Evolutionary conservation across 2,888 invertebrate species (phyloP).

Genomic region (Yponomeuta cagnagella): DNA sequence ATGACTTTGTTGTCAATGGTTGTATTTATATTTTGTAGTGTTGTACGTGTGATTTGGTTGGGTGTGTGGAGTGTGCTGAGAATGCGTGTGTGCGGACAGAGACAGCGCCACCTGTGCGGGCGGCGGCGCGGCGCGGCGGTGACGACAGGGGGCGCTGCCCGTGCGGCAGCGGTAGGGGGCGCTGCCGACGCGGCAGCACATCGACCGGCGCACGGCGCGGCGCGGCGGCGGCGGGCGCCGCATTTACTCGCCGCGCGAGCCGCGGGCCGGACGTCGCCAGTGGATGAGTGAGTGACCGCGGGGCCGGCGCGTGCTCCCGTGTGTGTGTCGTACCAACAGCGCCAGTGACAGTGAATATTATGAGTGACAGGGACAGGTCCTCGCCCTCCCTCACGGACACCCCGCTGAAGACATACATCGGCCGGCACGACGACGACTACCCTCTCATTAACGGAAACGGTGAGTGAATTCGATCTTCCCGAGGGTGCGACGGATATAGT

Average conservation of each 20-base stretch:
- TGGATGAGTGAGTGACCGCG: constrained; percentile 55
- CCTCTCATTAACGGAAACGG: constrained; percentile 86
- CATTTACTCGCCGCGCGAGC: constrained; percentile 72
- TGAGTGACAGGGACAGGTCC: constrained; percentile 93
- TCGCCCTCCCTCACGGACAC: constrained; percentile 92
- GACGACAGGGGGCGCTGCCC: neutral
- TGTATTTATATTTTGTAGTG: too few species aligned
- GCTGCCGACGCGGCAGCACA: constrained; percentile 17
- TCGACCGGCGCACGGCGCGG: constrained; percentile 28
- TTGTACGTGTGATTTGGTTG: too few species aligned
- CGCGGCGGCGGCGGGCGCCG: constrained; percentile 24
- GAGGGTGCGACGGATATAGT: constrained; percentile 17
- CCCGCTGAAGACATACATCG: constrained; percentile 90
- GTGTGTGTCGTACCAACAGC: constrained; percentile 48
- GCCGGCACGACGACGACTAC: constrained; percentile 88
- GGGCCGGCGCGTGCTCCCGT: constrained; percentile 63
- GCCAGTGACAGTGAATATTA: constrained; percentile 78
- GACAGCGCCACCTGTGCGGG: neutral
- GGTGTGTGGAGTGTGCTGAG: too few species aligned
- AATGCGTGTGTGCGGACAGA: too few species aligned
- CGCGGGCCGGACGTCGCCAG: constrained; percentile 74
- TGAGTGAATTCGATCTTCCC: constrained; percentile 47
- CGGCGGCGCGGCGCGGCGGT: constrained; percentile 15
- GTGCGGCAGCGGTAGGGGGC: constrained; percentile 5
- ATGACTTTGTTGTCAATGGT: too few species aligned